Evolutionary conservation across 2,797 vertebrate species (phyloP).

Genomic region (Falco naumanni): DNA sequence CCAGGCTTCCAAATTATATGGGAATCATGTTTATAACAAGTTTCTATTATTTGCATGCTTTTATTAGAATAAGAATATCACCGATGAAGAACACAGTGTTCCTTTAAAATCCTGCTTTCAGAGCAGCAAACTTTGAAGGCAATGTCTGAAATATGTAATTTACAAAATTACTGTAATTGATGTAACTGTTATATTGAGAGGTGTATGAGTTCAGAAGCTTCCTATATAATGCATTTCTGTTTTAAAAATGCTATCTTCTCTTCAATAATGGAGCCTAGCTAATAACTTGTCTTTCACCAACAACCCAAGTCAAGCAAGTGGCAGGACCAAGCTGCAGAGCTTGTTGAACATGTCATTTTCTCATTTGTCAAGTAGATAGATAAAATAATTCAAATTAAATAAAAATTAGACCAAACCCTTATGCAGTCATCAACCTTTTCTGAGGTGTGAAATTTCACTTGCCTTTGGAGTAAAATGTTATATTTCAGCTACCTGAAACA

Average conservation of each 20-base stretch:
- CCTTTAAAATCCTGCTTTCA: constrained; percentile 7
- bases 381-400: background rate
- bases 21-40: constrained; percentile 29
- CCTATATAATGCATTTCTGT: background rate
- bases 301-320: background rate
- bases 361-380: background rate
- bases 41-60: constrained; percentile 36
- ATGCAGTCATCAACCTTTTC: background rate
- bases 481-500: background rate
- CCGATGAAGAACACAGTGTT: constrained; percentile 18
- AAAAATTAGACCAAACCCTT: background rate
- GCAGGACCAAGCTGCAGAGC: background rate
- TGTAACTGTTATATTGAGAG: constrained; percentile 36
- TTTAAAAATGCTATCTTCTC: background rate
- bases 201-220: constrained; percentile 14
- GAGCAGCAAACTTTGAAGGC: background rate
- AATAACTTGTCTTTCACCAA: background rate
- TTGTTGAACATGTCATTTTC: background rate
- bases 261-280: background rate
- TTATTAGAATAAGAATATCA: constrained; percentile 41
- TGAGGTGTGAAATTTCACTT: background rate
- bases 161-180: constrained; percentile 65
- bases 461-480: background rate
- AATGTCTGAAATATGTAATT: constrained; percentile 49
- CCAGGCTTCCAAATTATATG: background rate